Base-by-base conservation (phyloP, 2,113 vertebrate species). In the Colossoma macropomum region DNA sequence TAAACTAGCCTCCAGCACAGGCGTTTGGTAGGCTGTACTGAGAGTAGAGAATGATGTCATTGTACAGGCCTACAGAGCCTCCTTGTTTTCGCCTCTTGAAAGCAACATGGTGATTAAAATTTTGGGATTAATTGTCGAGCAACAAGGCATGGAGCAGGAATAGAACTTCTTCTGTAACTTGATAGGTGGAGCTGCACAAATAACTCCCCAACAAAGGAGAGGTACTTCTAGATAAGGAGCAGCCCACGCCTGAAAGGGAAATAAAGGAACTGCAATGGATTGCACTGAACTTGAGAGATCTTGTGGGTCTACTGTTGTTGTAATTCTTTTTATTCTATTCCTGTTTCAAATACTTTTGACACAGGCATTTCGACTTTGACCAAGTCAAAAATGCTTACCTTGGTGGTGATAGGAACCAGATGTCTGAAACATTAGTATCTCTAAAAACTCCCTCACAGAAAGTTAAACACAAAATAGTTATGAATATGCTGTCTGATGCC, bases 171-270 rank as follows among this genome's bases (percentile, higher is more conserved):
- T 32, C 34, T 63, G n/a, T 65, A 77, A 34, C 19, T 23, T 32
- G 21, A n/a, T 38, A 56, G 45, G 63, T 77, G 65, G 38, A 59
- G 56, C 56, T 65, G 21, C 63, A 54, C 52, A 79, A 50, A 15
- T 30, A 68, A 62, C 32, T 52, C 73, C 38, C 50, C 75, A 62
- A 65, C 74, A 77, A 71, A 63, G 69, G 32, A 75, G 10, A 79
- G 70, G 30, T 45, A 59, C 50, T 27, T 71, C 25, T n/a, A 63
- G 81, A 87, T 83, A 85, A 83, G 63, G 56, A 50, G 1, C 65
- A 65, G 80, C 77, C 77, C 73, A 81, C 84, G 34, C 81, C 81
- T 74, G 50, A 45, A 83, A 85, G 81, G 66, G 75, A 85, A 83
- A 85, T 60, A 82, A 34, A 32, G 70, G 13, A 23, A 13, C 3